Evolutionary conservation across 1,140 invertebrate species (phyloP).

Genomic region (Drosophila pruinosa): DNA sequence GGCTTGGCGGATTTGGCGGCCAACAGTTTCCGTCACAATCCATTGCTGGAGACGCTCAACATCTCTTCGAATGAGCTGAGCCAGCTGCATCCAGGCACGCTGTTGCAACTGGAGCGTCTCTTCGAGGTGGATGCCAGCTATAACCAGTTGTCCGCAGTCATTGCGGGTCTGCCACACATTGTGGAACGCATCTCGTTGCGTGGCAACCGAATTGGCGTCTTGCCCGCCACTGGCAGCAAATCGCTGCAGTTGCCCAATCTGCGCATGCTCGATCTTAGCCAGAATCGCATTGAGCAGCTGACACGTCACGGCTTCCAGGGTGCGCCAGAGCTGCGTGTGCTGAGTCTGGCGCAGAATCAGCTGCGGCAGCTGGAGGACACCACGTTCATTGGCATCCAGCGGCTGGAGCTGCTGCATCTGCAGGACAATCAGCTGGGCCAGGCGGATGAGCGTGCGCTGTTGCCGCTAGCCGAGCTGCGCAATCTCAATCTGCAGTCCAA

Average conservation of each 20-base stretch:
- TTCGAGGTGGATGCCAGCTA: constrained; percentile 91
- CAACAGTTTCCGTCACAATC: constrained; percentile 88
- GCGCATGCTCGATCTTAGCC: constrained; percentile 89
- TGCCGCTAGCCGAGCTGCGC: constrained; percentile 86
- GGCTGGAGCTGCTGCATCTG: constrained; percentile 90
- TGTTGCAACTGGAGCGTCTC: constrained; percentile 88
- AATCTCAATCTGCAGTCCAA: constrained; percentile 90
- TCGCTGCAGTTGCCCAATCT: constrained; percentile 88
- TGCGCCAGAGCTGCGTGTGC: constrained; percentile 87
- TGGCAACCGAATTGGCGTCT: constrained; percentile 88
- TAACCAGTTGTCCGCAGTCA: constrained; percentile 88
- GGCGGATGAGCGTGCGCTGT: constrained; percentile 87
- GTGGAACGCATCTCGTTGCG: constrained; percentile 90
- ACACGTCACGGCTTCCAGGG: constrained; percentile 87
- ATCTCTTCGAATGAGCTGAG: constrained; percentile 89
- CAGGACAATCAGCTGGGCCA: constrained; percentile 89
- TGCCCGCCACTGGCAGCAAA: constrained; percentile 86
- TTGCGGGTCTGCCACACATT: constrained; percentile 89
- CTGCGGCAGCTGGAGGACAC: constrained; percentile 88
- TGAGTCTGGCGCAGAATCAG: constrained; percentile 91
- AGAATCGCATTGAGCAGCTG: constrained; percentile 90
- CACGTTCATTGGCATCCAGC: constrained; percentile 88
- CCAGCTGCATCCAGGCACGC: constrained; percentile 88
- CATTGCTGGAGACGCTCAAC: constrained; percentile 90
- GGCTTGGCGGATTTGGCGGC: constrained; percentile 88